These are phyloP conservation scores for Orthonyx spaldingii DNA, from an alignment of 2,113 vertebrate species.

Conservation along the genomic window DNA sequence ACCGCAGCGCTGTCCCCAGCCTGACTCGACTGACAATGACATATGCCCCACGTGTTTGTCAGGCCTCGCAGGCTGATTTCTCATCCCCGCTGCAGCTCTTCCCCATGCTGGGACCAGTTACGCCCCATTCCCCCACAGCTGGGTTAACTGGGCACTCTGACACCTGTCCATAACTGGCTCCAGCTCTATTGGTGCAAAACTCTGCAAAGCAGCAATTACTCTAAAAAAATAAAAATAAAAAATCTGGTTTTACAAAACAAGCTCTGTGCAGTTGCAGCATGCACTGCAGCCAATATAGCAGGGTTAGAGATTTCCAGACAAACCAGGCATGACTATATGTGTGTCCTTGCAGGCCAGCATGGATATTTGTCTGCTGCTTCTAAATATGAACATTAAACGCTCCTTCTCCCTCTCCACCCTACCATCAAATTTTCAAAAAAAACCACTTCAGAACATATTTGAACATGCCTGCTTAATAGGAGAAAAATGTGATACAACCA, in stretches of 20 bases:
- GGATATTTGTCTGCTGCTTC: not conserved
- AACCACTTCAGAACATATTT: not conserved
- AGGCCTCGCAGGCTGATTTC: not conserved
- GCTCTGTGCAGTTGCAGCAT: not conserved
- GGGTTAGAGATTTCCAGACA: not conserved
- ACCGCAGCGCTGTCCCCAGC: not conserved
- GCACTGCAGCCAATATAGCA: not conserved
- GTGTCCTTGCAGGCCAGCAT: not conserved
- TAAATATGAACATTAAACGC: not conserved
- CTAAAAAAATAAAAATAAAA: not conserved
- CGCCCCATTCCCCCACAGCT: not conserved
- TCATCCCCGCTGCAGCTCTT: rapidly evolving
- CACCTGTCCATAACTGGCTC: not conserved
- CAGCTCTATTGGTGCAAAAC: not conserved
- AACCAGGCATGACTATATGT: not conserved
- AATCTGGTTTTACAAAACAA: not conserved
- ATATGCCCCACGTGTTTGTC: not conserved
- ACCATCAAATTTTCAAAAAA: not conserved
- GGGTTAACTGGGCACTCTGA: not conserved
- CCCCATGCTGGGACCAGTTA: not conserved
- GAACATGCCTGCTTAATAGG: not conserved
- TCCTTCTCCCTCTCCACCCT: not conserved
- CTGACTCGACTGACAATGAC: conserved; percentile 45
- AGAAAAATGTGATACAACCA: conserved; percentile 5
- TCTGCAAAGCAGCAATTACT: not conserved